A percentile compares a stretch with the other conserved stretches of the same genome.
phyloP scores from a whole-genome alignment of 2,888 invertebrate species.

The Apoda limacodes region DNA sequence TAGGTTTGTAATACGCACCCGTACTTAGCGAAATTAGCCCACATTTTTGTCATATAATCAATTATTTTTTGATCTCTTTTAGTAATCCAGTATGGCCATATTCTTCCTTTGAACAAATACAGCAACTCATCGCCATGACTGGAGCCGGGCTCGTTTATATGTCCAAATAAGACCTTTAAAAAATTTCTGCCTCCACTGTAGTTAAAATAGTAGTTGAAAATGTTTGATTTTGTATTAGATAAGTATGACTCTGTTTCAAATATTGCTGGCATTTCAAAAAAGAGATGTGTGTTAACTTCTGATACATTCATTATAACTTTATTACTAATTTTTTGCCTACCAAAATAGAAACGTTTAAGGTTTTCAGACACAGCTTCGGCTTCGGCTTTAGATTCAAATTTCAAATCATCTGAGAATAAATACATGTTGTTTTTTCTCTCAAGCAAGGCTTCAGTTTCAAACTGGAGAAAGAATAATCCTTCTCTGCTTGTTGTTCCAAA shows the following conservation, averaged over 20 bases:
- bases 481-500: constrained; percentile 44
- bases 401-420: constrained; percentile 49
- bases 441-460: constrained; percentile 29
- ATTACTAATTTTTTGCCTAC: constrained; percentile 47
- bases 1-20: constrained; percentile 42
- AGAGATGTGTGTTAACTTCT: constrained; percentile 46
- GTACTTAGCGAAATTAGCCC: constrained; percentile 57
- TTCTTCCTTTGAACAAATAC: constrained; percentile 40
- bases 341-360: constrained; percentile 52
- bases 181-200: constrained; percentile 47
- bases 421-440: constrained; percentile 35
- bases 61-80: constrained; percentile 35
- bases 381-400: constrained; percentile 36
- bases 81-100: constrained; percentile 38
- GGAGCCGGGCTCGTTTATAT: constrained; percentile 33
- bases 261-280: constrained; percentile 48
- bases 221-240: constrained; percentile 24
- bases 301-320: constrained; percentile 38
- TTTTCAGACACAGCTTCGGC: constrained; percentile 30
- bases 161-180: constrained; percentile 34
- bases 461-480: constrained; percentile 34
- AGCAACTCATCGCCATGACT: constrained; percentile 53
- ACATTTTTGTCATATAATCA: constrained; percentile 42
- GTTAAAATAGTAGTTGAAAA: constrained; percentile 49
- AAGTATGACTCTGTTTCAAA: constrained; percentile 36